Percentiles rank a stretch among this genome's conserved stretches.
phyloP scores from a whole-genome alignment of 1,140 invertebrate species.

The Hypothenemus hampei region DNA sequence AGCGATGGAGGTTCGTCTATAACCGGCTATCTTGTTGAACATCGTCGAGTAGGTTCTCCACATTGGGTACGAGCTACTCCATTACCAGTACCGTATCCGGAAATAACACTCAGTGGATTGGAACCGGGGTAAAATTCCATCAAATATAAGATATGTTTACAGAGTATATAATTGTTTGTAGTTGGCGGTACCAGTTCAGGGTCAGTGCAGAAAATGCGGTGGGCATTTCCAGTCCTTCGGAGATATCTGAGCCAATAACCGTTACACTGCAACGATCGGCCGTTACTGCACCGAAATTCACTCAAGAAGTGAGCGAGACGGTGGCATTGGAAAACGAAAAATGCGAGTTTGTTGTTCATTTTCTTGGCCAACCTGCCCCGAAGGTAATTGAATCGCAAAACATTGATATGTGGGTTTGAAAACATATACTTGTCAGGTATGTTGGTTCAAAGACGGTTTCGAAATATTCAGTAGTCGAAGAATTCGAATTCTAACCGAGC shows the following conservation, averaged over 20 bases:
- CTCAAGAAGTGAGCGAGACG: slow-evolving; percentile 60
- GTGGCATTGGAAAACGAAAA: slow-evolving; percentile 72
- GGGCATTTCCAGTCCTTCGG: slow-evolving; percentile 73
- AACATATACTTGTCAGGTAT: slow-evolving; percentile 49
- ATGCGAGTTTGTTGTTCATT: slow-evolving; percentile 76
- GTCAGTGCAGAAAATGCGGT: slow-evolving; percentile 81
- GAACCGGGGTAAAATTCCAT: slow-evolving; percentile 58
- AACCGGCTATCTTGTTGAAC: slow-evolving; percentile 76
- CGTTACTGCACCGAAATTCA: slow-evolving; percentile 63
- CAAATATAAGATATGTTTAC: background rate
- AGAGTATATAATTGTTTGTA: background rate
- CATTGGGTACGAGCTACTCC: slow-evolving; percentile 74
- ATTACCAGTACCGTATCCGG: slow-evolving; percentile 60
- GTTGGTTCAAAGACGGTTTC: slow-evolving; percentile 90
- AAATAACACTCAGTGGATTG: slow-evolving; percentile 70
- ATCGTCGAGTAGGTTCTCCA: slow-evolving; percentile 67
- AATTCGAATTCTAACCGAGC: slow-evolving; percentile 71
- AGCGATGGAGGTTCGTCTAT: slow-evolving; percentile 87
- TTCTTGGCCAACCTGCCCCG: slow-evolving; percentile 76
- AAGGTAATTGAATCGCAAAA: slow-evolving; percentile 43
- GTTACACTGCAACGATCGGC: slow-evolving; percentile 65
- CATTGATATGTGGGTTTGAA: too few species aligned
- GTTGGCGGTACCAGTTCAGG: slow-evolving; percentile 81
- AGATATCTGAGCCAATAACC: slow-evolving; percentile 70
- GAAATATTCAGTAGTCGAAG: slow-evolving; percentile 78